Evolutionary conservation across 2,113 vertebrate genomes (phyloP).

Genomic region (Meles meles): DNA sequence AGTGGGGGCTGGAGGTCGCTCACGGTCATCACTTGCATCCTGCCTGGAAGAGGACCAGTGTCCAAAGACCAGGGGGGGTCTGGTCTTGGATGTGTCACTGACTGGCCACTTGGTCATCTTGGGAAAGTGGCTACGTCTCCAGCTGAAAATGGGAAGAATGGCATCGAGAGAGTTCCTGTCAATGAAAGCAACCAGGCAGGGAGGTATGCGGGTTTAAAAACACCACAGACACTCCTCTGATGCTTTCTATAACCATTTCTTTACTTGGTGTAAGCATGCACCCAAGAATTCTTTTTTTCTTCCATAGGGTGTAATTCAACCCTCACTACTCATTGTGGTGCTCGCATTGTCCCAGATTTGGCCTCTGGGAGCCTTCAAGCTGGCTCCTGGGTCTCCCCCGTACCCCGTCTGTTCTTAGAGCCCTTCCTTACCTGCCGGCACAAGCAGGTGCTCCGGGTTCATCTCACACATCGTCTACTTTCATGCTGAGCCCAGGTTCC

Average conservation of each 20-base stretch:
- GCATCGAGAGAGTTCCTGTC: background rate
- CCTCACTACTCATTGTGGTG: background rate
- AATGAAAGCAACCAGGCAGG: background rate
- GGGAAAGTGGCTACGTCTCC: background rate
- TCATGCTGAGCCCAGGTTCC: background rate
- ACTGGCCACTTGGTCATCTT: background rate
- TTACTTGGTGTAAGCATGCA: background rate
- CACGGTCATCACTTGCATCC: background rate
- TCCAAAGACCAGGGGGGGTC: background rate
- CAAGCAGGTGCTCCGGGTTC: background rate
- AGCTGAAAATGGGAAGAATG: background rate
- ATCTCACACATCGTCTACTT: background rate
- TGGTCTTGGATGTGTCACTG: background rate
- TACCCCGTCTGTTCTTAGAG: background rate
- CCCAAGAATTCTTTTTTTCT: background rate
- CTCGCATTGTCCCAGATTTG: background rate
- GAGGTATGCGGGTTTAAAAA: background rate
- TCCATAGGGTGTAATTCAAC: background rate
- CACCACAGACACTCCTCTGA: too few relatives aligned
- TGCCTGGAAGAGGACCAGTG: too few relatives aligned
- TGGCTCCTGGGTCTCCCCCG: background rate
- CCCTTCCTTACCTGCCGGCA: background rate
- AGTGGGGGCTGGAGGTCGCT: background rate
- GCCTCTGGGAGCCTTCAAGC: background rate
- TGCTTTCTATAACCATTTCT: background rate